Evolutionary conservation across 2,888 invertebrate species (phyloP), one percentile per base, ranked within the genome.

Genomic region (Drosophila formosana): DNA sequence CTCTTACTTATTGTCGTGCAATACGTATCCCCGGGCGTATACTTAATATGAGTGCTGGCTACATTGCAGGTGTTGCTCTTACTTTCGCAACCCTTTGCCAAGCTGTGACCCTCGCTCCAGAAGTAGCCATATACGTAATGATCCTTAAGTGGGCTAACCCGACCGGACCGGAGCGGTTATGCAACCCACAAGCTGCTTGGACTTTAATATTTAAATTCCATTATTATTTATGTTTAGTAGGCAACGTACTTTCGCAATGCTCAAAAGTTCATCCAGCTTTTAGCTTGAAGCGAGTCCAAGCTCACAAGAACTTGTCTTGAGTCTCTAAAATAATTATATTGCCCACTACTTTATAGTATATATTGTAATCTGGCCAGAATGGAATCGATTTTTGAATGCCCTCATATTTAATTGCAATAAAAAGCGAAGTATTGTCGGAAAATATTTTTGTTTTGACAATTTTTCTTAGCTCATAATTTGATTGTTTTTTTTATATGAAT

Each of bases 61-160:
- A 50, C 47, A 63, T 61, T 13, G 32, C 66, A 66, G 66, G 66
- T 66, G 66, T 49, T 47, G 66, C 41, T 34, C 11, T 28, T 53
- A 23, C 25, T 11, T 30, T 43, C 4, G n/a, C n/a, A 47, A 18
- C n/a, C 30, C 51, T 45, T 30, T 41, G 28, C 37, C 62, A 30
- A 46, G 23, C 26, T 28, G 30, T 11, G 51, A 51, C 26, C 28
- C 37, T 13, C 39, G 25, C 37, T 8, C 39, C 13, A 37, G 7
- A 18, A 41, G 13, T 18, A 41, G 39, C 7, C 39, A 41, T 41
- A 18, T 18, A 3, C 39, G 37, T 52, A 52, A 52, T 9, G 37
- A 51, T 9, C 18, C 28, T 18, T 18, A 55, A 55, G 43, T 7
- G 23, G 39, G 37, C 8, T 51, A 26, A n/a, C 11, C 11, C 11